These are phyloP conservation scores for Halcyon chelicuti DNA, from an alignment of 2,797 vertebrate genomes.

Conservation along the genomic window DNA sequence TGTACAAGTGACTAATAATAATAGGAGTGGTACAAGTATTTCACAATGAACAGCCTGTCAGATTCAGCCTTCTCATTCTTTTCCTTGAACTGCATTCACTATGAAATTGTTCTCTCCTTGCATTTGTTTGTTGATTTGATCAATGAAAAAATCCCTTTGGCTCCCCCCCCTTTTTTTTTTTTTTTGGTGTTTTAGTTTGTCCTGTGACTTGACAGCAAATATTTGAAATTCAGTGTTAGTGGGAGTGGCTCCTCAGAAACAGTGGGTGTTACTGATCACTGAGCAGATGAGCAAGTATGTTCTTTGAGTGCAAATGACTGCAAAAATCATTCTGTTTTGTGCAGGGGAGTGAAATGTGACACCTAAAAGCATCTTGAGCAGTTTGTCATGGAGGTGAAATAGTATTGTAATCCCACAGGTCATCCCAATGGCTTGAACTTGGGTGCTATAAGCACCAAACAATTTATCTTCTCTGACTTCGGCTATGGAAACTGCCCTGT, in stretches of 20 bases:
- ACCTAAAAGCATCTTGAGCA: not conserved
- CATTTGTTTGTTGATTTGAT: slow-evolving; percentile 8
- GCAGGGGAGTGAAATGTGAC: not conserved
- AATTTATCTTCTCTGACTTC: not conserved
- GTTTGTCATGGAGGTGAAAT: not conserved
- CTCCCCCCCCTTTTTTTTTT: not conserved
- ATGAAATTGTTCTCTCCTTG: not conserved
- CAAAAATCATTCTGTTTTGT: not conserved
- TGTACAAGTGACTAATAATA: not conserved
- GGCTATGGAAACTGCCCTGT: not conserved
- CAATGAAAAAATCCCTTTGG: not conserved
- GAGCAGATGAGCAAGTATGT: not conserved
- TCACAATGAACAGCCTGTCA: not conserved
- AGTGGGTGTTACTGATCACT: not conserved
- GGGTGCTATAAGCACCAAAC: not conserved
- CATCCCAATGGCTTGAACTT: not conserved
- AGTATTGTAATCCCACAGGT: not conserved
- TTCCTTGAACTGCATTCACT: not conserved
- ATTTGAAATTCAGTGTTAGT: not conserved
- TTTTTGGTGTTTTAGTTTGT: not conserved
- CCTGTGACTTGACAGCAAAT: not conserved
- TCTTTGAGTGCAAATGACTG: not conserved
- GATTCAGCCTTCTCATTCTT: not conserved
- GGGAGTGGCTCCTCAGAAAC: not conserved
- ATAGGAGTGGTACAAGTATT: slow-evolving; percentile 24